Evolutionary conservation across 2,888 invertebrate species (phyloP), one percentile per base, ranked within the genome.

Genomic region (Papilio protenor): DNA sequence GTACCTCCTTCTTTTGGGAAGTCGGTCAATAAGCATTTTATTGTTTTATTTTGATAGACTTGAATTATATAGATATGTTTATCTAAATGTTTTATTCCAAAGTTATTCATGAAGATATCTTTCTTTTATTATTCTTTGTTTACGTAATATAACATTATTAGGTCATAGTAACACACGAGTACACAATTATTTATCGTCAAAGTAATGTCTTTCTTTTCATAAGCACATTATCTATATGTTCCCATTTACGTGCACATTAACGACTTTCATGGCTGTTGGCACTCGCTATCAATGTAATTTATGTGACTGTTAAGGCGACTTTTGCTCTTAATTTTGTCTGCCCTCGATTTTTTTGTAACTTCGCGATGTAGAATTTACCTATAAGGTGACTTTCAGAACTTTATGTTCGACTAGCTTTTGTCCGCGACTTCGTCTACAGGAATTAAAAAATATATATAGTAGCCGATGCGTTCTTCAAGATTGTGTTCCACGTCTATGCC

Each of bases 271-370:
- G 86, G 90, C 88, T 89, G 90, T 86, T 90, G 87, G 85, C 86
- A 90, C 90, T 88, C 86, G 87, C 90, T 90, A 91, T 93, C 91
- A 91, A 91, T 89, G 88, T 92, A 89, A 92, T 93, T 93, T 93
- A 93, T 90, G 90, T 85, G 87, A 82, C 88, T 89, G 89, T 90
- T 89, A 91, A 89, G 90, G 90, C 90, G 90, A 92, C 90, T 93
- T 92, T 86, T 85, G 88, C 89, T 93, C 93, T 93, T 93, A 93
- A 94, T 93, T 92, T 93, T 87, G 84, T 85, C 86, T 86, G 88
- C 87, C 86, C 87, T 66, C 47, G 52, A 75, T 78, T 78, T 64
- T 45, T 45, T 75, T 75, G 64, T 78, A 71, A 75, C 72, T 69
- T 78, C 72, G 27, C 27, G 21, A 4, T 72, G 72, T 71, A 33